A percentile compares a stretch with the other conserved stretches of the same genome.
These are phyloP conservation scores for Phthorimaea operculella DNA, from an alignment of 1,140 invertebrate genomes.

Conservation along the genomic window DNA sequence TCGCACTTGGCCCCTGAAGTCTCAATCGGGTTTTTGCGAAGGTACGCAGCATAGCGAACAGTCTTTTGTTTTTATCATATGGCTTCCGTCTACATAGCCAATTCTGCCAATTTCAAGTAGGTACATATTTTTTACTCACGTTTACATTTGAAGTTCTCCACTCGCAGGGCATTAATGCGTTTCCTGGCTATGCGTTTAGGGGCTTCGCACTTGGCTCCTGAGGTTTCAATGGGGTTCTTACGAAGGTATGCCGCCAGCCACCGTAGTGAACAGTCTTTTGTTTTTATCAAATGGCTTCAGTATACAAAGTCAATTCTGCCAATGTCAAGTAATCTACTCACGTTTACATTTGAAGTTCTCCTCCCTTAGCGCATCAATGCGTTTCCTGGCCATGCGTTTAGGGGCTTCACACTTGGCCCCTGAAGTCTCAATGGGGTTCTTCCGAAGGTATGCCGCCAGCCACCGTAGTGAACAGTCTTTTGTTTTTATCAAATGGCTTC, in stretches of 20 bases:
- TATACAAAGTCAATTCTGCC: too few relatives aligned
- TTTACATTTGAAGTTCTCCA: constrained; percentile 98
- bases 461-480: constrained; percentile 89
- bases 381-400: constrained; percentile 86
- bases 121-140: too few relatives aligned
- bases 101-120: too few relatives aligned
- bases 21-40: constrained; percentile 93
- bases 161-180: constrained; percentile 87
- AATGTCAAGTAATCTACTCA: too few relatives aligned
- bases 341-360: constrained; percentile 98
- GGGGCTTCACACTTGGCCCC: constrained; percentile 95
- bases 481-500: too few relatives aligned
- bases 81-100: too few relatives aligned
- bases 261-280: constrained; percentile 96
- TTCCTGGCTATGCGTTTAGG: constrained; percentile 91
- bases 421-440: constrained; percentile 95
- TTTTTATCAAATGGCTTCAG: too few relatives aligned
- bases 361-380: constrained; percentile 88
- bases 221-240: constrained; percentile 94
- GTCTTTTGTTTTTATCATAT: too few relatives aligned
- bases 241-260: constrained; percentile 96
- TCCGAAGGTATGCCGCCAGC: constrained; percentile 91
- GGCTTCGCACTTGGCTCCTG: constrained; percentile 94
- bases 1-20: constrained; percentile 97
- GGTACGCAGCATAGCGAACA: constrained; percentile 91